phyloP scores from a whole-genome alignment of 2,888 invertebrate genomes.

The Willowsia nigromaculata region DNA sequence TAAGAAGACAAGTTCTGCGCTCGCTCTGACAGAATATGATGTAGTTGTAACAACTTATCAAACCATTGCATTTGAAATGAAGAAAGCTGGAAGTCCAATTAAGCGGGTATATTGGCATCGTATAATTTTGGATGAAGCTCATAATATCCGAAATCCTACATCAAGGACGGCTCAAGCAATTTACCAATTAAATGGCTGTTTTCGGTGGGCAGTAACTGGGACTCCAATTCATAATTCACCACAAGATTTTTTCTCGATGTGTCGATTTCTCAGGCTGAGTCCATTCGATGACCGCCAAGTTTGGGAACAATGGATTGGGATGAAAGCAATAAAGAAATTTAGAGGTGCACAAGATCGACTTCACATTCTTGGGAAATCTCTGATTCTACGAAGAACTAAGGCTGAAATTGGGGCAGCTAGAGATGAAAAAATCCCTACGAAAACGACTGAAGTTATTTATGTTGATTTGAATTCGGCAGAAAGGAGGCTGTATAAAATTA shows the following conservation, averaged over 20 bases:
- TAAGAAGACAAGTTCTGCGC: slow-evolving; percentile 83
- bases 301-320: slow-evolving; percentile 96
- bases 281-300: slow-evolving; percentile 94
- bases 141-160: slow-evolving; percentile 93
- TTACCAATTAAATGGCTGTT: slow-evolving; percentile 84
- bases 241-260: slow-evolving; percentile 86
- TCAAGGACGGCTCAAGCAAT: slow-evolving; percentile 87
- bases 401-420: slow-evolving; percentile 86
- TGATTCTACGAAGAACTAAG: slow-evolving; percentile 94
- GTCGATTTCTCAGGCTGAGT: slow-evolving; percentile 91
- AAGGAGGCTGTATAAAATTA: too few relatives aligned
- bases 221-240: slow-evolving; percentile 89
- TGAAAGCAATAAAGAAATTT: slow-evolving; percentile 83
- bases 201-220: slow-evolving; percentile 93
- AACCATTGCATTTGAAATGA: slow-evolving; percentile 74
- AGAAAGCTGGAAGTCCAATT: slow-evolving; percentile 44
- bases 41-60: slow-evolving; percentile 93
- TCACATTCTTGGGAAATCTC: slow-evolving; percentile 90
- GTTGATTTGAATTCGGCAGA: slow-evolving; percentile 83
- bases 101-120: slow-evolving; percentile 88
- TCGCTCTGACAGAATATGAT: slow-evolving; percentile 85
- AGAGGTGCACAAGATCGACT: slow-evolving; percentile 86
- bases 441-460: slow-evolving; percentile 82
- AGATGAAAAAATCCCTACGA: slow-evolving; percentile 83
- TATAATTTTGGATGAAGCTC: slow-evolving; percentile 95